phyloP scores from a whole-genome alignment of 2,888 invertebrate species.

The Mesochorus sp. region DNA sequence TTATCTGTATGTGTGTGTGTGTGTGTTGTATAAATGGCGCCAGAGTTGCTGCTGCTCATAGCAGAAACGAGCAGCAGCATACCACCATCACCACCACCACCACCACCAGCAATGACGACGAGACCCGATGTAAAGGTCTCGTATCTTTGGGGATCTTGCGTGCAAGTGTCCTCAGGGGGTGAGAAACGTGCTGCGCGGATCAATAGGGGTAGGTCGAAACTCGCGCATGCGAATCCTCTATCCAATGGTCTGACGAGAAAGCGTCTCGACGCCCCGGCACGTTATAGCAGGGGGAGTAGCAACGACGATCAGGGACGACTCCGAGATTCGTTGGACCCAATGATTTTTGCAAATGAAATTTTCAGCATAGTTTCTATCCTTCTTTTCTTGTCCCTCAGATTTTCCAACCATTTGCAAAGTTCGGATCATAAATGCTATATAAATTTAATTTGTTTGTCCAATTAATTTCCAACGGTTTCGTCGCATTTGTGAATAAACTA shows the following conservation, averaged over 20 bases:
- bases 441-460: not conserved
- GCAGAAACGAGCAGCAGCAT: constrained; percentile 55
- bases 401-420: too few species aligned
- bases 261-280: constrained; percentile 69
- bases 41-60: constrained; percentile 49
- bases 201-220: constrained; percentile 75
- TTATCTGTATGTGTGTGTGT: too few species aligned
- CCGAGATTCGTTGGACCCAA: constrained; percentile 50
- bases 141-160: constrained; percentile 78
- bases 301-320: constrained; percentile 74
- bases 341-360: constrained; percentile 20
- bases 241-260: constrained; percentile 75
- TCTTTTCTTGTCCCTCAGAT: not conserved
- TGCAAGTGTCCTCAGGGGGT: constrained; percentile 73
- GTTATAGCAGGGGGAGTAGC: constrained; percentile 56
- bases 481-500: not conserved
- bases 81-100: constrained; percentile 49
- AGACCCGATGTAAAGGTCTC: constrained; percentile 69
- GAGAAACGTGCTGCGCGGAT: constrained; percentile 70
- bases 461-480: not conserved
- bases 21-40: constrained; percentile 61
- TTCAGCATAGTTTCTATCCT: not conserved
- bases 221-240: constrained; percentile 74
- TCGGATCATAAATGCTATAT: not conserved
- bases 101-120: constrained; percentile 58